Conservation (phyloP, 2,797 vertebrate genomes). For the Malacoctenus gilli region DNA sequence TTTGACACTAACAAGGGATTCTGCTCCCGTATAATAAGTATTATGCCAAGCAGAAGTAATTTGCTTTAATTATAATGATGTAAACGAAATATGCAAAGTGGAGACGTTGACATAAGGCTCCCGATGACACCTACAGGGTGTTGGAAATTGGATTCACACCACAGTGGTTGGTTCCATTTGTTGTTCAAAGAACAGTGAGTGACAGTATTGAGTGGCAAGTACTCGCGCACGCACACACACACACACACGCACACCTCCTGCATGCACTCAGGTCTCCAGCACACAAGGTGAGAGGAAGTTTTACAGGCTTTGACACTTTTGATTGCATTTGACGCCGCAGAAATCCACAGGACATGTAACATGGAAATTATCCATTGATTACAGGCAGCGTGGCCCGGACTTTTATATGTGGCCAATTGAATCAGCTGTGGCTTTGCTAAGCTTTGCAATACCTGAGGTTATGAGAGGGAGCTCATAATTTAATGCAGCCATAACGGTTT, state of each 20-base stretch:
- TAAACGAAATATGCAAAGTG: constrained; percentile 44
- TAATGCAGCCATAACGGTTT: constrained; percentile 66
- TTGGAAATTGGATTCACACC: constrained; percentile 75
- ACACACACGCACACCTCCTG: background rate
- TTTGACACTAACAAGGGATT: constrained; percentile 9
- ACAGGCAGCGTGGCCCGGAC: constrained; percentile 43
- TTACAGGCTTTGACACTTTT: constrained; percentile 75
- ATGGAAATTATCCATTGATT: constrained; percentile 78
- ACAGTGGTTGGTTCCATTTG: constrained; percentile 62
- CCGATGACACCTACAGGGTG: constrained; percentile 65
- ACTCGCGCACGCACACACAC: constrained; percentile 5
- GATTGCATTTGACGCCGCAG: constrained; percentile 70
- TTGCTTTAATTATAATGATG: constrained; percentile 52
- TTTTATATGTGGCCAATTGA: constrained; percentile 72
- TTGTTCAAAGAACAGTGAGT: constrained; percentile 61
- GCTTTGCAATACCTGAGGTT: constrained; percentile 72
- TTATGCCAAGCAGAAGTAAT: constrained; percentile 32
- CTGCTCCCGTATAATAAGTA: constrained; percentile 11
- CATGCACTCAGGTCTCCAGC: constrained; percentile 4
- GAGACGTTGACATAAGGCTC: constrained; percentile 56
- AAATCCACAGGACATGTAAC: constrained; percentile 70
- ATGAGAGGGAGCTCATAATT: constrained; percentile 69
- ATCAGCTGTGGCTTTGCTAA: constrained; percentile 65
- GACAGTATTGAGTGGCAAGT: constrained; percentile 56
- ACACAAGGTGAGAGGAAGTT: constrained; percentile 53